These are phyloP conservation scores for Sminthurinus signatus DNA, from an alignment of 1,140 invertebrate genomes.

Conservation along the genomic window DNA sequence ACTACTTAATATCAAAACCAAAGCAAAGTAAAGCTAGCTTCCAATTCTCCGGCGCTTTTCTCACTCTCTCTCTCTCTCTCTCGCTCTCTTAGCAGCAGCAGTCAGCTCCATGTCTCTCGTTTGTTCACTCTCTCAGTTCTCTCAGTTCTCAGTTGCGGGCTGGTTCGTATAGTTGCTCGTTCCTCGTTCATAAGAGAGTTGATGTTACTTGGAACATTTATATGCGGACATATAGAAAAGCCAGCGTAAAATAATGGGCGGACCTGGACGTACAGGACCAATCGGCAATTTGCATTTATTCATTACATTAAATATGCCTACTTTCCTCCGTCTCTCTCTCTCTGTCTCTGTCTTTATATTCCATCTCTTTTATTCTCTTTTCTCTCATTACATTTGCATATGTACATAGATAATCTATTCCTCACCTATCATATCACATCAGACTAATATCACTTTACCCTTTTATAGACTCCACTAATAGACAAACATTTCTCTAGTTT, in stretches of 20 bases:
- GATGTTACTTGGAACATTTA: too few species aligned
- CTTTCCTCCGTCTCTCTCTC: constrained; percentile 17
- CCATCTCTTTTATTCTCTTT: constrained; percentile 1
- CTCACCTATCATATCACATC: constrained; percentile 24
- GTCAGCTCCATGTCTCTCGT: too few species aligned
- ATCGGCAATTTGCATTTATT: constrained; percentile 37
- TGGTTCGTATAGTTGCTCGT: too few species aligned
- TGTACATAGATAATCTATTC: too few species aligned
- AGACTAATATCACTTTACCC: constrained; percentile 24
- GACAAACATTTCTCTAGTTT: background rate
- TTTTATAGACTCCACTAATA: constrained; percentile 5
- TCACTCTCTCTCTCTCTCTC: constrained; percentile 8
- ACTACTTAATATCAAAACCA: too few species aligned
- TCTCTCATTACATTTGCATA: too few species aligned
- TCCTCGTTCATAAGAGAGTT: too few species aligned
- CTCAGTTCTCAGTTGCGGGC: too few species aligned
- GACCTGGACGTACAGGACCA: constrained; percentile 26
- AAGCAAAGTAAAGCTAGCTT: too few species aligned
- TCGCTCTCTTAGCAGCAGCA: too few species aligned
- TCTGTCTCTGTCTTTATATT: background rate
- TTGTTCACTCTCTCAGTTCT: too few species aligned
- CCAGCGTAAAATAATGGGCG: constrained; percentile 31
- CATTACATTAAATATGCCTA: constrained; percentile 34
- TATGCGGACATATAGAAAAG: too few species aligned
- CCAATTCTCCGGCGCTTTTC: constrained; percentile 6